Conservation (phyloP, 1,140 invertebrate species). For the Oryzaephilus surinamensis region DNA sequence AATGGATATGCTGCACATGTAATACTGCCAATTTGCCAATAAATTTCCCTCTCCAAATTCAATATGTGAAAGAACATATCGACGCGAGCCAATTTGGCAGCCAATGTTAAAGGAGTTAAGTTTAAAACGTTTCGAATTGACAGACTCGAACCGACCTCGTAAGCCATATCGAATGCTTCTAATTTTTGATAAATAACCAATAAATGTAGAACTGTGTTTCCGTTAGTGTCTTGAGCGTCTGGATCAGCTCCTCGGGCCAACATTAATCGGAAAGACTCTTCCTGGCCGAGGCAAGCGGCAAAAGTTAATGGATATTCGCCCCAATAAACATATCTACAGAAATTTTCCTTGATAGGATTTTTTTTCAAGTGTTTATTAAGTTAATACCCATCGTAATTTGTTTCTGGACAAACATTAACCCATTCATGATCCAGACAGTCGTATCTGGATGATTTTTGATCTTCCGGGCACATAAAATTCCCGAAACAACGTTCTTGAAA, state of each 20-base stretch:
- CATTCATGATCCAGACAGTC: constrained; percentile 89
- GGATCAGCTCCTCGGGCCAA: constrained; percentile 90
- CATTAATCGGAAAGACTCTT: constrained; percentile 92
- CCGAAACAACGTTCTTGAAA: constrained; percentile 86
- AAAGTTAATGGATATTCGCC: constrained; percentile 95
- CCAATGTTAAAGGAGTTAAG: constrained; percentile 85
- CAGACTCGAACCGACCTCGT: constrained; percentile 80
- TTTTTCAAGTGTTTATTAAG: not conserved
- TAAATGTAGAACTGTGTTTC: constrained; percentile 95
- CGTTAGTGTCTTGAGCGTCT: constrained; percentile 92
- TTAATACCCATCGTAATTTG: constrained; percentile 83
- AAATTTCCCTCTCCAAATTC: constrained; percentile 88
- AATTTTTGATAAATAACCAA: constrained; percentile 92
- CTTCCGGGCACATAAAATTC: constrained; percentile 94
- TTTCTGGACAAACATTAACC: constrained; percentile 72
- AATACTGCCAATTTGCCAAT: constrained; percentile 92
- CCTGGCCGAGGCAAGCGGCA: constrained; percentile 92
- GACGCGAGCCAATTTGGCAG: constrained; percentile 84
- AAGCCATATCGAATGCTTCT: constrained; percentile 87
- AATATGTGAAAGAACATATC: constrained; percentile 95
- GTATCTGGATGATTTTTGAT: constrained; percentile 82
- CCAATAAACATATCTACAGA: constrained; percentile 87
- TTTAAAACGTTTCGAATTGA: constrained; percentile 77
- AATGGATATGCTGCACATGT: constrained; percentile 95
- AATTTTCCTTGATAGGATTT: no score